Percentiles rank a stretch among this genome's conserved stretches.
These are phyloP conservation scores for Psilanteris sp. DNA, from an alignment of 1,140 invertebrate genomes.

Conservation along the genomic window DNA sequence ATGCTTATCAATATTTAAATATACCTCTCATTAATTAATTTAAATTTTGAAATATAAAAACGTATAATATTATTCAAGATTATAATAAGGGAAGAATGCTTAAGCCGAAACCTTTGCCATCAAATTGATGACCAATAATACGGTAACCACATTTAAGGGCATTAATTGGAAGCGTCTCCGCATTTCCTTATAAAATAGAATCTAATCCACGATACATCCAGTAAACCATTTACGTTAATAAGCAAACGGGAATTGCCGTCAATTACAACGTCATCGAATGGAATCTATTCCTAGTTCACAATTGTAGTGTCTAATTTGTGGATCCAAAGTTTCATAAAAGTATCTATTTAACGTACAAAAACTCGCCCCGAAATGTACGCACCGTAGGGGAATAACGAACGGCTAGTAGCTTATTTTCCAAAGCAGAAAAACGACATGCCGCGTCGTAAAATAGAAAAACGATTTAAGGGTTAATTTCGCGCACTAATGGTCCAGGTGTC, in stretches of 20 bases:
- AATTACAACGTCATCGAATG: slow-evolving; percentile 2
- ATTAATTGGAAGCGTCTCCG: no score
- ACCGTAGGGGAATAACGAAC: slow-evolving; percentile 14
- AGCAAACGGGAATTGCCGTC: not conserved
- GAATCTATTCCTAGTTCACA: slow-evolving; percentile 2
- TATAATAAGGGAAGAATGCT: no score
- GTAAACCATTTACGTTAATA: not conserved
- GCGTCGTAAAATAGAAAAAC: slow-evolving; percentile 54
- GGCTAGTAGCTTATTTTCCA: slow-evolving; percentile 36
- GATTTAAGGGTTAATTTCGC: slow-evolving; percentile 64
- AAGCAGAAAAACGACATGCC: slow-evolving; percentile 11
- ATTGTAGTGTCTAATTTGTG: slow-evolving; percentile 14
- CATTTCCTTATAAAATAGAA: no score
- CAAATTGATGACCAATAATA: no score
- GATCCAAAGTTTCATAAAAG: slow-evolving; percentile 1
- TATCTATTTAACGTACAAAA: slow-evolving; percentile 6
- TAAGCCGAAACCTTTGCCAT: no score
- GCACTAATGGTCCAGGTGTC: slow-evolving; percentile 47
- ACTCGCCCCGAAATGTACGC: not conserved
- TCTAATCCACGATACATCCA: no score
- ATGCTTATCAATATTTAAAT: no score
- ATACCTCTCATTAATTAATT: no score
- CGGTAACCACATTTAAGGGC: no score
- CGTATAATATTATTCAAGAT: no score
- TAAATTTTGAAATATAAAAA: no score